Base-by-base conservation (phyloP, 35 echinoderm and acorn worm genomes). In the Holothuria glaberrima region DNA sequence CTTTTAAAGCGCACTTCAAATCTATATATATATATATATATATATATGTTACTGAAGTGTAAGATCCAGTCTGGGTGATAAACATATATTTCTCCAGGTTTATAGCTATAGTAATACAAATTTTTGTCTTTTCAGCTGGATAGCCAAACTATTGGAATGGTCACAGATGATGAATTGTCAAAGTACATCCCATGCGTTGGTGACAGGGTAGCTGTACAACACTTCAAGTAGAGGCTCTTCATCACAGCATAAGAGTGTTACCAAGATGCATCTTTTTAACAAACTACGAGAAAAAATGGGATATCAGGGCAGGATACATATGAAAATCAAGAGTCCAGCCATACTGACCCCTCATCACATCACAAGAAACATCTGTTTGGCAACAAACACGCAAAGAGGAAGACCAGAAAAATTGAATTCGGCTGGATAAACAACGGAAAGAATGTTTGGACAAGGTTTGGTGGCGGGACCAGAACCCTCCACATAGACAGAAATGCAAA, bases 311-410 rank as follows among this genome's bases (percentile, higher is more conserved):
- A 59, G 58, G 58, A 59, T 59, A 59, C 58, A 59, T 13, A 21
- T 21, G 21, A 59, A 12, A 59, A 59, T 59, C 58, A 59, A 59
- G 58, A 59, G 21, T 59, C 58, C 58, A 13, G 21, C 58, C 58
- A 12, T 21, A 59, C 58, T 59, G 58, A 21, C 21, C 12, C 58
- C 12, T 59, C 58, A 59, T 13, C 58, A 59, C 12, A 59, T 59
- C 58, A 59, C 58, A 59, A 59, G 58, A 59, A 59, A 21, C 58
- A 59, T 59, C 58, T 59, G 21, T 59, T 59, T 59, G 58, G 58
- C 21, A 59, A 59, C 58, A 59, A 59, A 59, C 58, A 59, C 58
- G 58, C 58, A 59, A 59, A 59, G 58, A 59, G 58, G 58, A 59
- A 59, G 58, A 59, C 58, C 58, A 21, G 58, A 21, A 59, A 59